A percentile compares a stretch with the other conserved stretches of the same genome.
Conservation (phyloP, 2,113 vertebrate genomes). For the Siphamia tubifer region DNA sequence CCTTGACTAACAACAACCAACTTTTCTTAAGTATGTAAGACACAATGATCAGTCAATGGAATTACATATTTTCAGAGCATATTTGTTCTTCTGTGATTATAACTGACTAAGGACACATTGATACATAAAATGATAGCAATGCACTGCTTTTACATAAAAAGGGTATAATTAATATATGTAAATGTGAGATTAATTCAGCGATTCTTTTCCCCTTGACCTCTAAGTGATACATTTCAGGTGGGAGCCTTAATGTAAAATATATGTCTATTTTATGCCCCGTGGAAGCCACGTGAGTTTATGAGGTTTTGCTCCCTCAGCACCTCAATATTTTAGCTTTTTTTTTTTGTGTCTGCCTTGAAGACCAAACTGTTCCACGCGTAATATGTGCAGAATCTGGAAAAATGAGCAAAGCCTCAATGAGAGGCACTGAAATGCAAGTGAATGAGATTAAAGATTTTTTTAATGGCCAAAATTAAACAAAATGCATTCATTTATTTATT, state of each 20-base stretch:
- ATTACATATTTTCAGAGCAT: not conserved
- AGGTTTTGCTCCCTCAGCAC: constrained; percentile 10
- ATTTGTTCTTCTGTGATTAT: not conserved
- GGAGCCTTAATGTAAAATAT: not conserved
- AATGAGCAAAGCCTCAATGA: not conserved
- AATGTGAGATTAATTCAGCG: not conserved
- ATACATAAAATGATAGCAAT: not conserved
- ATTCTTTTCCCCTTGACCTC: not conserved
- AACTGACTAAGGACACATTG: not conserved
- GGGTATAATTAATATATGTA: not conserved
- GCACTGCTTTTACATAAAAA: not conserved
- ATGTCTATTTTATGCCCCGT: not conserved
- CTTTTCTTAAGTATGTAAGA: not conserved
- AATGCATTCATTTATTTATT: no score
- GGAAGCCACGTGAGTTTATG: constrained; percentile 1
- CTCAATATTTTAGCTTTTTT: constrained; percentile 17
- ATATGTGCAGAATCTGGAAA: constrained; percentile 20
- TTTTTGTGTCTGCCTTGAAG: not conserved
- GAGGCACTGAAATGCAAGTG: not conserved
- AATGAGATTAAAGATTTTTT: constrained; percentile 1
- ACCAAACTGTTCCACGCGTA: constrained; percentile 10
- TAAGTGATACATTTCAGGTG: not conserved
- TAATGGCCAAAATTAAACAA: no score
- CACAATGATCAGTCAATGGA: not conserved
- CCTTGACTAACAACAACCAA: not conserved